Evolutionary conservation across 2,797 vertebrate species (phyloP).

Genomic region (Clarias platycephalus): DNA sequence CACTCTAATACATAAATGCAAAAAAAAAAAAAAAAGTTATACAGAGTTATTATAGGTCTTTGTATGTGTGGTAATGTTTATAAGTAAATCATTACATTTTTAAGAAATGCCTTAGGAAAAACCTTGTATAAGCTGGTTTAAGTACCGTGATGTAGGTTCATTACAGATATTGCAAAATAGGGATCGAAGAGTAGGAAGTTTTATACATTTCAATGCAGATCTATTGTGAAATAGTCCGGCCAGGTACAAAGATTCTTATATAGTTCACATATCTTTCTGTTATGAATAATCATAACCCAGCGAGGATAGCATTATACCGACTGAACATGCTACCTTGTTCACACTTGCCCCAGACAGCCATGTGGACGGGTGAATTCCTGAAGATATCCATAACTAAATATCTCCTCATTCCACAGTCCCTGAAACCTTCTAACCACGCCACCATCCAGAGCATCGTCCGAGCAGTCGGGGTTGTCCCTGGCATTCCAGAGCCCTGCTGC

Average conservation of each 20-base stretch:
- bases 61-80: background rate
- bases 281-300: background rate
- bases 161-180: background rate
- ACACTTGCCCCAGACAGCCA: background rate
- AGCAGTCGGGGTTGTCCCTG: slow-evolving; percentile 88
- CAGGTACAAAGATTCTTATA: background rate
- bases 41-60: background rate
- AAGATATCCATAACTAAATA: background rate
- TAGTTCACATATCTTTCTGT: background rate
- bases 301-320: background rate
- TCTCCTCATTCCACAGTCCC: slow-evolving; percentile 70
- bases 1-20: background rate
- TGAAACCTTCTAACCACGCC: slow-evolving; percentile 95
- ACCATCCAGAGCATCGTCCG: slow-evolving; percentile 98
- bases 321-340: background rate
- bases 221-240: background rate
- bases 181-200: background rate
- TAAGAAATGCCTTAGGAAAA: background rate
- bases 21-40: background rate
- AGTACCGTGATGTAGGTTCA: background rate
- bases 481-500: slow-evolving; percentile 94
- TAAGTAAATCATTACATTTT: background rate
- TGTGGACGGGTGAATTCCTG: background rate
- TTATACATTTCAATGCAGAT: no score
- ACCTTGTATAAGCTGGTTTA: background rate